Percentiles rank a stretch among this genome's conserved stretches.
phyloP scores from a whole-genome alignment of 2,113 vertebrate species.

The Pangasianodon gigas region DNA sequence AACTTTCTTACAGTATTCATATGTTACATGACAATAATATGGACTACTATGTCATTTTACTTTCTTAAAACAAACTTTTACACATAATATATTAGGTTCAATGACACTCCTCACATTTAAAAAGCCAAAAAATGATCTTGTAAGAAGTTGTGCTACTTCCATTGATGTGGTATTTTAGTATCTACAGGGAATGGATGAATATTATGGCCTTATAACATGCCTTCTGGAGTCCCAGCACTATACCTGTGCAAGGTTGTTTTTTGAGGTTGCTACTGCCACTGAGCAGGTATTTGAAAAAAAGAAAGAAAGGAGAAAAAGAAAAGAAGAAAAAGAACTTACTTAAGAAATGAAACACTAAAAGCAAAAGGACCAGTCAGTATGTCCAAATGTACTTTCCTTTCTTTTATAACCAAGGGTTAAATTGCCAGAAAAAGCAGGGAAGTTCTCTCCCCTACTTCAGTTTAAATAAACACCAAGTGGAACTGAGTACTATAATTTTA shows the following conservation, averaged over 20 bases:
- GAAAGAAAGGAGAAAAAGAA: background rate
- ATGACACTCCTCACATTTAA: background rate
- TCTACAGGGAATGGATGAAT: background rate
- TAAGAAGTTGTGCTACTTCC: background rate
- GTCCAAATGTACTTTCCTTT: background rate
- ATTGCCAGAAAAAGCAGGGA: background rate
- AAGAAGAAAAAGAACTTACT: background rate
- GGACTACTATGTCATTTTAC: background rate
- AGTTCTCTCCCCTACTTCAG: no score
- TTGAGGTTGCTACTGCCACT: background rate
- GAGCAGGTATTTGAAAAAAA: background rate
- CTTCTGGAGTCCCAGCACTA: background rate
- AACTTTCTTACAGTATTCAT: background rate
- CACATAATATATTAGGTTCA: background rate
- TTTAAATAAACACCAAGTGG: background rate
- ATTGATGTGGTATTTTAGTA: background rate
- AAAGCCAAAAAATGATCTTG: background rate
- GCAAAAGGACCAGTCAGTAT: background rate
- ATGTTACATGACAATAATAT: background rate
- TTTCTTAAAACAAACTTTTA: background rate
- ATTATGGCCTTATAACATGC: background rate
- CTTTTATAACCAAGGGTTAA: background rate
- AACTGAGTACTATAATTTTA: background rate
- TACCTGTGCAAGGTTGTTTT: background rate
- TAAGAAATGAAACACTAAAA: background rate